These are phyloP conservation scores for Dryas iulia DNA, from an alignment of 1,140 invertebrate species.

Conservation along the genomic window DNA sequence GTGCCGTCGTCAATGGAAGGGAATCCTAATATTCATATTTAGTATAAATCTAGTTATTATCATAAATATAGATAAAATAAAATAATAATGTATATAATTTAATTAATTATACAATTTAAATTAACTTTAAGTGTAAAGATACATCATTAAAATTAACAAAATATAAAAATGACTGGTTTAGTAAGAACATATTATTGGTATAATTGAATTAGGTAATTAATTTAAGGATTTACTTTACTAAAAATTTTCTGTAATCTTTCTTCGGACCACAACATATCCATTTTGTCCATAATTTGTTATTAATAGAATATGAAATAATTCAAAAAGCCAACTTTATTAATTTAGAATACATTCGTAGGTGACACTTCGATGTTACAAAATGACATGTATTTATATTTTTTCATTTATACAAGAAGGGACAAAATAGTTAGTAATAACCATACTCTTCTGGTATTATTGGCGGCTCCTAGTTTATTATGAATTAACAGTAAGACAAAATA, in stretches of 20 bases:
- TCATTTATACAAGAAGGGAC: neutral
- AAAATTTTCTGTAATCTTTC: conserved; percentile 51
- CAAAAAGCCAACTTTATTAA: neutral
- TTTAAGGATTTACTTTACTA: conserved; percentile 50
- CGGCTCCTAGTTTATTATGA: too few species aligned
- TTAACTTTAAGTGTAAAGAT: too few species aligned
- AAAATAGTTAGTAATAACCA: neutral
- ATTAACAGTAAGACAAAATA: too few species aligned
- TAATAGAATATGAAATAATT: neutral
- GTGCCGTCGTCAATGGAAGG: conserved; percentile 29
- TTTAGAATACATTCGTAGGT: conserved; percentile 3
- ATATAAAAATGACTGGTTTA: too few species aligned
- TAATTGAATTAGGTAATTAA: neutral
- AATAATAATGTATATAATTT: too few species aligned
- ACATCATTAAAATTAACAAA: too few species aligned
- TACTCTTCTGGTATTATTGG: neutral
- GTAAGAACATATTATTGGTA: too few species aligned
- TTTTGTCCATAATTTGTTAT: conserved; percentile 19
- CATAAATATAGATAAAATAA: too few species aligned
- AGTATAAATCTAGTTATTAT: too few species aligned
- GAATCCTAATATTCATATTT: conserved; percentile 33
- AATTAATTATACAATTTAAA: too few species aligned
- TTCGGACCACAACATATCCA: conserved; percentile 47
- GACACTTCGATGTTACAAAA: neutral
- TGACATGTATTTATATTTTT: neutral